Percentiles rank a stretch among this genome's conserved stretches.
phyloP scores from a whole-genome alignment of 2,888 invertebrate genomes.

The Synanthedon formicaeformis region DNA sequence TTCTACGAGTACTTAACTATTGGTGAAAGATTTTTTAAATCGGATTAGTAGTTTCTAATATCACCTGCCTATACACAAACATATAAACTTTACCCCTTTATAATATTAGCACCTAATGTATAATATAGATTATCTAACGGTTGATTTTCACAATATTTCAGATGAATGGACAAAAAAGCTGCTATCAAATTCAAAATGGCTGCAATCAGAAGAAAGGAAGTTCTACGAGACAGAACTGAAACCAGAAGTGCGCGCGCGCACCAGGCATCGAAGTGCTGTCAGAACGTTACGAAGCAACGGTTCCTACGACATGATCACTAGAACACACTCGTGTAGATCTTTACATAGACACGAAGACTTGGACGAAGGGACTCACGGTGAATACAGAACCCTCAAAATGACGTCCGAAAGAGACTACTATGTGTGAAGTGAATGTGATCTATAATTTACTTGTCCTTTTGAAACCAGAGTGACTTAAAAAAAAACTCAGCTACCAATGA shows the following conservation, averaged over 20 bases:
- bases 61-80: too few species aligned
- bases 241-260: conserved; percentile 30
- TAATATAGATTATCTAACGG: too few species aligned
- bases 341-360: conserved; percentile 41
- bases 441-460: too few species aligned
- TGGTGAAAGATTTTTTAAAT: too few species aligned
- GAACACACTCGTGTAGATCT: conserved; percentile 51
- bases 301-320: conserved; percentile 51
- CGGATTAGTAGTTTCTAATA: too few species aligned
- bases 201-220: conserved; percentile 73
- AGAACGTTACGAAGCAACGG: conserved; percentile 31
- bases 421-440: conserved; percentile 10
- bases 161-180: conserved; percentile 80
- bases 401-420: conserved; percentile 28
- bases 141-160: conserved; percentile 13
- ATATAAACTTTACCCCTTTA: too few species aligned
- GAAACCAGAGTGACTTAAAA: too few species aligned
- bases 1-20: too few species aligned
- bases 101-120: too few species aligned
- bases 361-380: conserved; percentile 48
- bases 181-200: conserved; percentile 77
- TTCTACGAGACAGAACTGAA: conserved; percentile 56
- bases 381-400: conserved; percentile 49
- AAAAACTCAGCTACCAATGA: too few species aligned
- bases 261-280: conserved; percentile 37